Conservation (phyloP, 2,113 vertebrate genomes). For the Symphodus melops region DNA sequence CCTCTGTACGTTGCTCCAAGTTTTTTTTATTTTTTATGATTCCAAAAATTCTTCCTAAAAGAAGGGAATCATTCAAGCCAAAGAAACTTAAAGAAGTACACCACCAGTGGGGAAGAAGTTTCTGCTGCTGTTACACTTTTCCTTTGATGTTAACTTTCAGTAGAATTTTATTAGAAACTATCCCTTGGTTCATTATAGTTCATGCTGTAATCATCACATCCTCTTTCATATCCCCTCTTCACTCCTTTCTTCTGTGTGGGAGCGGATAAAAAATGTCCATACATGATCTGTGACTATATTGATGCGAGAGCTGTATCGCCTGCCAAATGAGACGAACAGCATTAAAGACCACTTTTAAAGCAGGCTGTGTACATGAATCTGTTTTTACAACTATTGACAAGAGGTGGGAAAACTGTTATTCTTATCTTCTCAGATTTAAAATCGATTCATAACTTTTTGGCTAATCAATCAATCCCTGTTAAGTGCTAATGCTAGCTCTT, state of each 20-base stretch:
- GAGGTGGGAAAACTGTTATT: too few species aligned
- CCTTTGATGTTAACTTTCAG: neutral
- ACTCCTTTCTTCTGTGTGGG: neutral
- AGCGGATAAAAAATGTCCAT: slow-evolving; percentile 7
- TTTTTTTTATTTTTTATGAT: neutral
- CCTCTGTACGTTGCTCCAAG: neutral
- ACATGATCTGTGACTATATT: neutral
- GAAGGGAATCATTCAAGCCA: neutral
- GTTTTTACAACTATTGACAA: neutral
- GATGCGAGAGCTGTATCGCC: slow-evolving; percentile 11
- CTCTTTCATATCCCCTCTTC: neutral
- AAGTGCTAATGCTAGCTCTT: too few species aligned
- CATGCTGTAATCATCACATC: neutral
- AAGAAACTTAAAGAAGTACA: neutral
- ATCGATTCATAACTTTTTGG: too few species aligned
- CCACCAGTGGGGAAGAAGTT: neutral
- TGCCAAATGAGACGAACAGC: slow-evolving; percentile 18
- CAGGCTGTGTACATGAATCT: slow-evolving; percentile 2
- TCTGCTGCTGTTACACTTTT: neutral
- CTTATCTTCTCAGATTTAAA: too few species aligned
- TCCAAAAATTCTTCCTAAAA: neutral
- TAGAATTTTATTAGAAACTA: neutral
- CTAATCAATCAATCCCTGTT: too few species aligned
- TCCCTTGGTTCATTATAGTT: neutral
- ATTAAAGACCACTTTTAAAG: slow-evolving; percentile 7